A percentile compares a stretch with the other conserved stretches of the same genome.
phyloP scores from a whole-genome alignment of 2,888 invertebrate genomes.

The Oscheius sp. region DNA sequence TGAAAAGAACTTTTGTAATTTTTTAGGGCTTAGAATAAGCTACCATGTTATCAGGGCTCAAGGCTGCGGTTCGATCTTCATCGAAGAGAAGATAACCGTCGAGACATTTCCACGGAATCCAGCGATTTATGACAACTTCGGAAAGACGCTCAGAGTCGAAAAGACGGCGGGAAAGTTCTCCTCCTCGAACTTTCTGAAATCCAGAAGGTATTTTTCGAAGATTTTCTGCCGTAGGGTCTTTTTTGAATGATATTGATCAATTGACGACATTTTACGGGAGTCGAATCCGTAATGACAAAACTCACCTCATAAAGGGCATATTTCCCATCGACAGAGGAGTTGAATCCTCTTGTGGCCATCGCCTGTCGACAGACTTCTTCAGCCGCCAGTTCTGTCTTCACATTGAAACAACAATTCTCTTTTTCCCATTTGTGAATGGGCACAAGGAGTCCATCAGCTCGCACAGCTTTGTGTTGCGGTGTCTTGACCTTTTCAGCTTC shows the following conservation, averaged over 20 bases:
- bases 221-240: too few relatives aligned
- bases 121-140: conserved; percentile 45
- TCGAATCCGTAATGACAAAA: too few relatives aligned
- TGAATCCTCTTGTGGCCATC: conserved; percentile 42
- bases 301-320: conserved; percentile 66
- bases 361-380: conserved; percentile 54
- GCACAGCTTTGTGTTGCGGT: conserved; percentile 9
- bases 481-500: conserved; percentile 42
- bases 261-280: too few relatives aligned
- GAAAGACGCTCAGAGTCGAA: conserved; percentile 46
- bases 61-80: conserved; percentile 38
- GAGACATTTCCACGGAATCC: conserved; percentile 51
- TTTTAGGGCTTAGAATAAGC: too few relatives aligned
- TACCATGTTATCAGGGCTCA: conserved; percentile 45
- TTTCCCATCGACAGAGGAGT: conserved; percentile 42
- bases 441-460: conserved; percentile 65
- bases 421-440: conserved; percentile 67
- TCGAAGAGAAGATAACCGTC: conserved; percentile 51
- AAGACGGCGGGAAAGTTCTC: conserved; percentile 46
- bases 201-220: too few relatives aligned
- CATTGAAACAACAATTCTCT: conserved; percentile 71
- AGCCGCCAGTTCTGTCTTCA: conserved; percentile 59
- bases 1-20: background rate
- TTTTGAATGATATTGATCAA: too few relatives aligned
- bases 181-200: conserved; percentile 41